Conservation (phyloP, 2,888 invertebrate genomes). For the Litoditis marina region DNA sequence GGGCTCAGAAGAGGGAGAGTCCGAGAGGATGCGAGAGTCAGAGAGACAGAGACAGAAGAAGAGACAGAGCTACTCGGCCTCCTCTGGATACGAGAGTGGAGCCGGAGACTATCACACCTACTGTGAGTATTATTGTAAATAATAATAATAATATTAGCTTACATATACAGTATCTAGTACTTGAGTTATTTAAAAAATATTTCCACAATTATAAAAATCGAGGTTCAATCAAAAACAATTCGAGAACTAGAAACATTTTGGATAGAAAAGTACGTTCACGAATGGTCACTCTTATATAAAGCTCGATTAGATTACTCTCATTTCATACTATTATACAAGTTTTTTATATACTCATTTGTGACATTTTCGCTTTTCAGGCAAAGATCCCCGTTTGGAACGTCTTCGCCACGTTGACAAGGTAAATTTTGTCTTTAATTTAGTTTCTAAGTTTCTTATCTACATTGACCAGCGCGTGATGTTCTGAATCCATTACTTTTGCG, state of each 20-base stretch:
- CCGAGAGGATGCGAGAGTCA: slow-evolving; percentile 19
- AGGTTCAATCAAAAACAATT: background rate
- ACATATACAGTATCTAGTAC: background rate
- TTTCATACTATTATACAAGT: too few relatives aligned
- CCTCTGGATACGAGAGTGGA: slow-evolving; percentile 43
- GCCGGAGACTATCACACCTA: slow-evolving; percentile 43
- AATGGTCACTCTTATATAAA: too few relatives aligned
- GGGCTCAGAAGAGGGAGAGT: slow-evolving; percentile 26
- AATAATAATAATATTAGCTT: background rate
- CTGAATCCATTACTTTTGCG: too few relatives aligned
- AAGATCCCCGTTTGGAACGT: slow-evolving; percentile 15
- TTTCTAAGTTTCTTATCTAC: too few relatives aligned
- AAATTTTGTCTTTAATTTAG: background rate
- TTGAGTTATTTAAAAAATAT: background rate
- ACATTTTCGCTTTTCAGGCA: slow-evolving; percentile 11
- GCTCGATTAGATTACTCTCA: too few relatives aligned
- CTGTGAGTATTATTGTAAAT: slow-evolving; percentile 22
- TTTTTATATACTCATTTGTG: too few relatives aligned
- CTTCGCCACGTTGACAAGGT: slow-evolving; percentile 8
- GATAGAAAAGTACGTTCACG: too few relatives aligned
- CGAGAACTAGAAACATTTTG: too few relatives aligned
- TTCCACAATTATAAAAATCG: background rate
- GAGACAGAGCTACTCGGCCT: slow-evolving; percentile 43
- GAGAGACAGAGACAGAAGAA: slow-evolving; percentile 23
- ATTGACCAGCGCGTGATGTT: too few relatives aligned